Percentiles rank a stretch among this genome's conserved stretches.
phyloP scores from a whole-genome alignment of 2,888 invertebrate genomes.

The Cryptocheilus praepositus region DNA sequence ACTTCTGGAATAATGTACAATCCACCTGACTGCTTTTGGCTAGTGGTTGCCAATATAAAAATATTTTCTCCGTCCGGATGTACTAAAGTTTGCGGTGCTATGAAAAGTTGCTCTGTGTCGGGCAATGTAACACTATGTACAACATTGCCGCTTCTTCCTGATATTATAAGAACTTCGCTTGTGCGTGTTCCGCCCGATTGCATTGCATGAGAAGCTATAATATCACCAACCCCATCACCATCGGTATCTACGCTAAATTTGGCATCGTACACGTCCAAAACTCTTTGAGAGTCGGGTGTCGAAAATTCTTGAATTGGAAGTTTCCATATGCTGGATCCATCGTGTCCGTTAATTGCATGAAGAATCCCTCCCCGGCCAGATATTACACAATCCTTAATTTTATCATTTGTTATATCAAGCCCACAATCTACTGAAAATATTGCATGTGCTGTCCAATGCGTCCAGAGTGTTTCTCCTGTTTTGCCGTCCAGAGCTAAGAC shows the following conservation, averaged over 20 bases:
- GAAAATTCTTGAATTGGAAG: constrained; percentile 72
- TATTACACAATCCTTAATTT: constrained; percentile 83
- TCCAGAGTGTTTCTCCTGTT: constrained; percentile 85
- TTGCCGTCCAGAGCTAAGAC: constrained; percentile 85
- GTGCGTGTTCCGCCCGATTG: constrained; percentile 76
- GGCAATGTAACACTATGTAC: constrained; percentile 81
- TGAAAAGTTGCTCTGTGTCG: constrained; percentile 82
- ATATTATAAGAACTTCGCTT: constrained; percentile 83
- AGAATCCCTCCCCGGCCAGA: constrained; percentile 84
- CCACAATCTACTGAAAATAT: constrained; percentile 85
- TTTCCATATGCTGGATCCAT: constrained; percentile 83
- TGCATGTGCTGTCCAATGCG: constrained; percentile 83
- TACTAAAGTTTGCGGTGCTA: constrained; percentile 82
- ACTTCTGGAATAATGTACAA: constrained; percentile 81
- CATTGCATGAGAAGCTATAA: constrained; percentile 82
- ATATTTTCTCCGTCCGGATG: constrained; percentile 79
- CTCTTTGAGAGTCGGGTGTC: constrained; percentile 36
- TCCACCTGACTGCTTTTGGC: constrained; percentile 83
- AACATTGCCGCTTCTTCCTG: constrained; percentile 82
- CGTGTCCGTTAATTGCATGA: constrained; percentile 81
- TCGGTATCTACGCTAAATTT: constrained; percentile 84
- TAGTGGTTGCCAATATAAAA: constrained; percentile 85
- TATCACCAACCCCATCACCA: constrained; percentile 82
- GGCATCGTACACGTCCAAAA: constrained; percentile 81
- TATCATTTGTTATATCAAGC: constrained; percentile 83